Evolutionary conservation across 2,113 vertebrate species (phyloP), one percentile per base, ranked within the genome.

Genomic region (Psittacula cyanocephala): DNA sequence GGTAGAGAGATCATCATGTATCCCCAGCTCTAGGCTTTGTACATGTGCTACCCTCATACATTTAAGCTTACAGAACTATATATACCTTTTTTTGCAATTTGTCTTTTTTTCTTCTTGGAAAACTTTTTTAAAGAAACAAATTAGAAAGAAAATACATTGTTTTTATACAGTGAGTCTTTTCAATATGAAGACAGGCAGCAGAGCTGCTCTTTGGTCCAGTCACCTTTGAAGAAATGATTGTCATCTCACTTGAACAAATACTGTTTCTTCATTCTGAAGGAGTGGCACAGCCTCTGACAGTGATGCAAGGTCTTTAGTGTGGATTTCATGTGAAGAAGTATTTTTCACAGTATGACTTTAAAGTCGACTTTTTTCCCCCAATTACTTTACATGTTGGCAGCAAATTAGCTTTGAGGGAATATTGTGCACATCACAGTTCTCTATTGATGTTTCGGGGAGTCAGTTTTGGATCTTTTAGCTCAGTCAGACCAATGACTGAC

Each of bases 351-450:
- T 79, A 15, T 96, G 96, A 86, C 96, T 96, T 96, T 84, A 96
- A 94, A 96, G 77, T 28, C 68, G 91, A 84, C 92, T 93, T 85
- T 93, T 78, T 88, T 52, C 44, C 64, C 63, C 75, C 94, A 89
- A 76, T 96, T 91, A 87, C 69, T 88, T 43, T 85, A 89, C 91
- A 80, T 83, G 59, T 93, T 96, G 97, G 93, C 91, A 96, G 94
- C 96, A 96, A 95, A 94, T 97, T 92, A 96, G 84, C 90, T 97
- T 95, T 88, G 95, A 97, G 95, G 81, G 90, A 86, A 57, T 79
- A 67, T 33, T 79, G 95, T 88, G 69, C 90, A 88, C 86, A 57
- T 92, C 77, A 46, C 5, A 88, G 92, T 53, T 91, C 80, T 71
- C 88, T 63, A 84, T 92, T 92, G 94, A 95, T 94, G 86, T 96